Base-by-base conservation (phyloP, 1,140 invertebrate genomes). In the Dendroctonus ponderosae region DNA sequence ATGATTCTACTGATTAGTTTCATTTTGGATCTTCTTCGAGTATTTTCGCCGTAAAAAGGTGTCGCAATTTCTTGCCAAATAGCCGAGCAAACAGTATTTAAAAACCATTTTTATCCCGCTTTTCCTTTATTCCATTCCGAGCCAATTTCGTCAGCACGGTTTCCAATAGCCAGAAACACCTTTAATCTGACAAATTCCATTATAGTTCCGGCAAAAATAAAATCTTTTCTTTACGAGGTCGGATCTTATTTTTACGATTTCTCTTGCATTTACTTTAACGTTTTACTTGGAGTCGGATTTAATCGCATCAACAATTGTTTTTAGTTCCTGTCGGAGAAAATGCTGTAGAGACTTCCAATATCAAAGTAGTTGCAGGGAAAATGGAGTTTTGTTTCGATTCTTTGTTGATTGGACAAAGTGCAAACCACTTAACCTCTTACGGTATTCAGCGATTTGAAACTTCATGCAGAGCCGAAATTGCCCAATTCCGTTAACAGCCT, bases 111-210 rank as follows among this genome's bases (percentile, higher is more conserved):
- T 54, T 54, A 37, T 54, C 52, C 15, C 9, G 11, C 15, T 54
- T 39, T 15, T 51, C 12, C 44, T 12, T 9, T 51, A 9, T 51
- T 51, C 37, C 50, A 26, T 26, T 26, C 37, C 15, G 12, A 26
- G 60, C 48, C 60, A 62, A 62, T 62, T 62, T 40, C 60, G 49
- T 62, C 60, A 52, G 52, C 60, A 52, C 60, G 39, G 60, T 26
- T 62, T 60, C 37, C 60, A 62, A 62, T 62, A 62, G 49, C 60
- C 40, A 0, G 39, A 26, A 62, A 62, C 60, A 62, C 60, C 60
- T 62, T 62, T 62, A 62, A 62, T 62, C 60, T 62, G 60, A 62
- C 60, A 62, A 62, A 62, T 62, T 62, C 60, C 60, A 62, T 62
- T 62, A 62, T 62, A 42, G 48, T 51, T 15, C 9, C 38, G 37